phyloP scores from a whole-genome alignment of 2,113 vertebrate species.

The Salvator merianae region DNA sequence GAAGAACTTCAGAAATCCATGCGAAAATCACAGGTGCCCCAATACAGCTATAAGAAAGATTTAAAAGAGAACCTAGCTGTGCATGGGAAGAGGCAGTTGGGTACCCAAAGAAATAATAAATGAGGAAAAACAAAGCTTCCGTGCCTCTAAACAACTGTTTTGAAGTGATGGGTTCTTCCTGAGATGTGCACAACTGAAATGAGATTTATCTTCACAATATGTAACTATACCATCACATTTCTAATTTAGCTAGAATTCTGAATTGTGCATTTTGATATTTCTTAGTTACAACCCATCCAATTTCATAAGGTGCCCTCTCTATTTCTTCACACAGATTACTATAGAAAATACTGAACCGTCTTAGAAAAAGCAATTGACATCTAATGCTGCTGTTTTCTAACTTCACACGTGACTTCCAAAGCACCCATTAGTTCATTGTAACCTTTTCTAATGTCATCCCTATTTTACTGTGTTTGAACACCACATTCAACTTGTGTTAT shows the following conservation, averaged over 20 bases:
- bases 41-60: neutral
- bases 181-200: neutral
- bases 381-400: no score
- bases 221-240: neutral
- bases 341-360: neutral
- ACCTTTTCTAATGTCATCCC: no score
- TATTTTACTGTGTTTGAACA: neutral
- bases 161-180: neutral
- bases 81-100: neutral
- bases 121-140: neutral
- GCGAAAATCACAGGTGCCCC: neutral
- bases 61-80: neutral
- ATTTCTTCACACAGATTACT: neutral
- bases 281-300: neutral
- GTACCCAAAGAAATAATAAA: neutral
- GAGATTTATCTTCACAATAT: neutral
- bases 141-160: neutral
- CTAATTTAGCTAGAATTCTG: neutral
- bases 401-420: no score
- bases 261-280: neutral
- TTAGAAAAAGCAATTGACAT: no score
- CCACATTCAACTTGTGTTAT: neutral
- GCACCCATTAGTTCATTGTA: no score
- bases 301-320: neutral
- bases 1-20: constrained; percentile 5